Conservation (phyloP, 2,113 vertebrate genomes). For the Lampris incognitus region DNA sequence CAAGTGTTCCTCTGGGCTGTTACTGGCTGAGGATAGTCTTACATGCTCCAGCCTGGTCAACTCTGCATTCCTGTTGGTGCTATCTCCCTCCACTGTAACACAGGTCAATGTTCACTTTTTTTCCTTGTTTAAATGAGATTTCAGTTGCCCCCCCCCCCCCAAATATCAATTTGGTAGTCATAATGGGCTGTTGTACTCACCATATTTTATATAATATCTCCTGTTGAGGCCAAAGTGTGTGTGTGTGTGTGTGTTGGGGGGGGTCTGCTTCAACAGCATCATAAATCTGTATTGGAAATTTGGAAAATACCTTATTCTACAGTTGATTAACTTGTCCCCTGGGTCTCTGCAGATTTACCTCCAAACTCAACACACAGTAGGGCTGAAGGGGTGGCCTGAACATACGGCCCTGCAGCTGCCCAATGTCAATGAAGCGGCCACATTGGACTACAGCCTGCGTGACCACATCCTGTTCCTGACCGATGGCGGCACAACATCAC, state of each 20-base stretch:
- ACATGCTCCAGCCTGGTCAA: conserved; percentile 81
- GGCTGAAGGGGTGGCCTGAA: conserved; percentile 79
- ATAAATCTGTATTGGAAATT: no score
- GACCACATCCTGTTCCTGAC: conserved; percentile 84
- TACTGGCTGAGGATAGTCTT: conserved; percentile 76
- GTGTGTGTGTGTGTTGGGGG: no score
- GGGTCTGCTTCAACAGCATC: no score
- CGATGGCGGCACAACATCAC: conserved; percentile 74
- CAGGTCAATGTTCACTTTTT: conserved; percentile 77
- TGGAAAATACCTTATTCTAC: neutral
- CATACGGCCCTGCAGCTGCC: conserved; percentile 81
- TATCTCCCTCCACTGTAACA: conserved; percentile 73
- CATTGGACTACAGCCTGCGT: conserved; percentile 83
- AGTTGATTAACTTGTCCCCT: neutral
- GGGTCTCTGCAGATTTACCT: conserved; percentile 83
- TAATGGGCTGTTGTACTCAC: no score
- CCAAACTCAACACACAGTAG: conserved; percentile 72
- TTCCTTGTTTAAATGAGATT: neutral
- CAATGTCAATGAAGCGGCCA: conserved; percentile 75
- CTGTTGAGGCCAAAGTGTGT: no score
- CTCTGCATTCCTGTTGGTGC: conserved; percentile 83
- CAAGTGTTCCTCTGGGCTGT: conserved; percentile 81
- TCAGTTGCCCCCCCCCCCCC: no score
- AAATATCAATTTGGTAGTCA: no score
- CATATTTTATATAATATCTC: no score